Base-by-base conservation (phyloP, 2,113 vertebrate genomes). In the Rousettus leschenaultii region DNA sequence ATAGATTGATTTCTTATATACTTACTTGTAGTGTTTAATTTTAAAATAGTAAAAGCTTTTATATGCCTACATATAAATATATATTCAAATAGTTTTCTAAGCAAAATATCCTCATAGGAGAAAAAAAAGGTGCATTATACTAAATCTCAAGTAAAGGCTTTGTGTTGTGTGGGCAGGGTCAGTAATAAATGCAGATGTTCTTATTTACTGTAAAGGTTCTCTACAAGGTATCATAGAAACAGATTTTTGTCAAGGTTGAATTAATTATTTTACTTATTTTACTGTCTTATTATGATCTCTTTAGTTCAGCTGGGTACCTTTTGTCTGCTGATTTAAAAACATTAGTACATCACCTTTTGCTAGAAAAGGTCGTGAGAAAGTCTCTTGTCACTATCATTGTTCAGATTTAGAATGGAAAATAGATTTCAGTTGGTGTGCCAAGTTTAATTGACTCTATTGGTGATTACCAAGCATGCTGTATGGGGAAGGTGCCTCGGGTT, bases 201-300 rank as follows among this genome's bases (percentile, higher is more conserved):
- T 89, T 21, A 51, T 53, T 40, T 71, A 48, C 33, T 6, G 2
- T 19, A 45, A 38, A 66, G 33, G 43, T 82, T 65, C 45, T 73
- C 16, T 55, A 63, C 13, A 66, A 80, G 24, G 24, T 70, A 57
- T 90, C 35, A 28, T 24, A 4, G 66, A 93, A 90, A 86, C 11
- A 70, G 51, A 63, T 82, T 86, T 90, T 80, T 77, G 68, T 86
- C 35, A 86, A 86, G 16, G 13, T 10, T 75, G n/a, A 82, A 65
- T 80, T 70, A 38, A 71, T 94, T 87, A 86, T 57, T 95, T 95
- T 2, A 79, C 48, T 93, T 75, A 82, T 82, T 63, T 95, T 82
- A 80, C n/a, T 53, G 2, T 90, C 74, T 70, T 66, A n/a, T 53
- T 55, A 38, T 63, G 59, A 93, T 33, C 26, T 63, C 63, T 92